Evolutionary conservation across 2,113 vertebrate species (phyloP).

Genomic region (Micromys minutus): DNA sequence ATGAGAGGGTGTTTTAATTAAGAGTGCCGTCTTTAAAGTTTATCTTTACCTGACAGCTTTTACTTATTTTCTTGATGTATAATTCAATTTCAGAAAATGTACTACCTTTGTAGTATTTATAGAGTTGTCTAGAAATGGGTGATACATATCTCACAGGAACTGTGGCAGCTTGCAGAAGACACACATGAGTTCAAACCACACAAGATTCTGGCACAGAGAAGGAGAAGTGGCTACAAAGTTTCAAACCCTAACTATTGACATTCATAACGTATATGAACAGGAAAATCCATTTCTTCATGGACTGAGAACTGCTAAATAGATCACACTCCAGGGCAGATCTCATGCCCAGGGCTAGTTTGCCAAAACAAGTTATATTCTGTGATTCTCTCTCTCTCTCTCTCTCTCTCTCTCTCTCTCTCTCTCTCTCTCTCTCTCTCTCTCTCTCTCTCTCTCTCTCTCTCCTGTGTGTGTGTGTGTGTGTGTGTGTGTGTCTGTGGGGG

Average conservation of each 20-base stretch:
- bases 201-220: neutral
- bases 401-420: too few relatives aligned
- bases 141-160: neutral
- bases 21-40: neutral
- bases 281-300: neutral
- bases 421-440: too few relatives aligned
- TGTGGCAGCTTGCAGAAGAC: neutral
- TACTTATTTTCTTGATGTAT: neutral
- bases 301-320: neutral
- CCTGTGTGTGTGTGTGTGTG: neutral
- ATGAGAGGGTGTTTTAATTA: neutral
- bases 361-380: neutral
- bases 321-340: neutral
- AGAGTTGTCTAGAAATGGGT: neutral
- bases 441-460: too few relatives aligned
- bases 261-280: neutral
- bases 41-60: neutral
- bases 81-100: neutral
- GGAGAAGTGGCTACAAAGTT: neutral
- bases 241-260: neutral
- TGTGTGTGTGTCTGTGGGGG: too few relatives aligned
- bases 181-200: neutral
- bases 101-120: neutral
- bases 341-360: neutral
- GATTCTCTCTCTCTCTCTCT: too few relatives aligned